phyloP scores from a whole-genome alignment of 1,140 invertebrate species.

The Scaptomyza hsui region DNA sequence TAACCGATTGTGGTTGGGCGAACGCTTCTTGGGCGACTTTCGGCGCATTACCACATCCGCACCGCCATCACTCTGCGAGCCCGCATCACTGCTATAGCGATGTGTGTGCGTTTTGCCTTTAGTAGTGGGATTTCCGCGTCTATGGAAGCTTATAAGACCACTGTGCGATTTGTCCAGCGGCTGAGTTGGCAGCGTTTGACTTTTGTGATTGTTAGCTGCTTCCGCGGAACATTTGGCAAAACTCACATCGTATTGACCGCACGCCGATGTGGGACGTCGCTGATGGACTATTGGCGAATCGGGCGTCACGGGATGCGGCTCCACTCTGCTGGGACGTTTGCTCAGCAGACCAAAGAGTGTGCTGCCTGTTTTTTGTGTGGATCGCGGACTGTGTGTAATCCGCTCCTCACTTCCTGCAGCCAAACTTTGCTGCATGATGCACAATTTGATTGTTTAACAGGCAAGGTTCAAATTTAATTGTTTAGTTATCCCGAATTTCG shows the following conservation, averaged over 20 bases:
- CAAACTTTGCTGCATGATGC: slow-evolving; percentile 58
- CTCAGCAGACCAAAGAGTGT: slow-evolving; percentile 69
- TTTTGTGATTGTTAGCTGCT: slow-evolving; percentile 54
- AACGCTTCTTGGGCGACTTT: slow-evolving; percentile 74
- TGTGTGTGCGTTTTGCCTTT: slow-evolving; percentile 66
- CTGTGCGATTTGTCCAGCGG: slow-evolving; percentile 71
- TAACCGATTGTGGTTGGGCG: slow-evolving; percentile 78
- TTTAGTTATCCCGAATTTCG: not conserved
- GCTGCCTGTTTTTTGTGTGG: slow-evolving; percentile 56
- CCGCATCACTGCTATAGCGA: slow-evolving; percentile 70
- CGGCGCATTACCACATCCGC: slow-evolving; percentile 68
- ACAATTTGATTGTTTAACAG: not conserved
- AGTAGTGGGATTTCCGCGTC: slow-evolving; percentile 55
- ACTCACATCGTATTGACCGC: slow-evolving; percentile 69
- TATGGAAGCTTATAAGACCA: slow-evolving; percentile 72
- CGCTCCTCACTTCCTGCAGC: slow-evolving; percentile 69
- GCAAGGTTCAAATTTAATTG: not conserved
- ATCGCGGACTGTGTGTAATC: slow-evolving; percentile 68
- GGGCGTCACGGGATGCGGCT: slow-evolving; percentile 66
- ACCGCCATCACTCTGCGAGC: slow-evolving; percentile 71
- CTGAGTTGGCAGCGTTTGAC: slow-evolving; percentile 63
- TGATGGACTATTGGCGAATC: slow-evolving; percentile 56
- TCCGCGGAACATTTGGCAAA: slow-evolving; percentile 60
- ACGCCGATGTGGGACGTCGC: slow-evolving; percentile 55
- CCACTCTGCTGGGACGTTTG: slow-evolving; percentile 70